Evolutionary conservation across 2,888 invertebrate species (phyloP).

Genomic region (Drosophila incognita): DNA sequence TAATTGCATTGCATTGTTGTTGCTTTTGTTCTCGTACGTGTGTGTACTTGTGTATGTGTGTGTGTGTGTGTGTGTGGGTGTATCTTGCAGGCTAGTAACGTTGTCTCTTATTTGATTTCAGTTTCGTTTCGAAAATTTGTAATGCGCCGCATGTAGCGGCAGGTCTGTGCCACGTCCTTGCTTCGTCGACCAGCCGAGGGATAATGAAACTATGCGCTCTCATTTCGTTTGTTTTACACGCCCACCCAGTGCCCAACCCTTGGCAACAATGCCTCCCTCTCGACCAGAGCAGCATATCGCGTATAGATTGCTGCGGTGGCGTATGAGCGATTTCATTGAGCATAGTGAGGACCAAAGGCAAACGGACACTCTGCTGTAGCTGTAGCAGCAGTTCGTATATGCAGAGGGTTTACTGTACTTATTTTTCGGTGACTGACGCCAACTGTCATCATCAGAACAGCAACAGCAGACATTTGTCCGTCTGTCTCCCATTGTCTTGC

Average conservation of each 20-base stretch:
- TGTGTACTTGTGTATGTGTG: slow-evolving; percentile 12
- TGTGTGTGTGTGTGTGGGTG: slow-evolving; percentile 11
- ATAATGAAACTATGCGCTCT: slow-evolving; percentile 76
- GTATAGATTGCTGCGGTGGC: slow-evolving; percentile 62
- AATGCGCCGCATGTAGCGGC: slow-evolving; percentile 71
- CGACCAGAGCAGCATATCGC: slow-evolving; percentile 8
- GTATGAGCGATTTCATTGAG: slow-evolving; percentile 50
- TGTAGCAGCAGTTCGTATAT: background rate
- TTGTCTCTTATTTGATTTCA: slow-evolving; percentile 75
- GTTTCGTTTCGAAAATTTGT: slow-evolving; percentile 79
- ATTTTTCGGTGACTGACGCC: slow-evolving; percentile 35
- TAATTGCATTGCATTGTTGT: slow-evolving; percentile 74
- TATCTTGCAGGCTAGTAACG: slow-evolving; percentile 15
- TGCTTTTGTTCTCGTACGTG: slow-evolving; percentile 43
- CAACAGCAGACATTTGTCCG: slow-evolving; percentile 37
- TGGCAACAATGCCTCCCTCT: background rate
- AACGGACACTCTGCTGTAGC: background rate
- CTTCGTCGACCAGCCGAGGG: slow-evolving; percentile 45
- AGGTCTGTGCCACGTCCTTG: slow-evolving; percentile 59
- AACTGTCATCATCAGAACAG: slow-evolving; percentile 56
- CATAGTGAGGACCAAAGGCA: slow-evolving; percentile 19
- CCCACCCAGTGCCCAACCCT: background rate
- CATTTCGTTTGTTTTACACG: slow-evolving; percentile 71
- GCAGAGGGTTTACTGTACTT: slow-evolving; percentile 48
- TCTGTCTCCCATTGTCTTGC: slow-evolving; percentile 15